Base-by-base conservation (phyloP, 2,888 invertebrate genomes). In the Gastracanthus pulcherrimus region DNA sequence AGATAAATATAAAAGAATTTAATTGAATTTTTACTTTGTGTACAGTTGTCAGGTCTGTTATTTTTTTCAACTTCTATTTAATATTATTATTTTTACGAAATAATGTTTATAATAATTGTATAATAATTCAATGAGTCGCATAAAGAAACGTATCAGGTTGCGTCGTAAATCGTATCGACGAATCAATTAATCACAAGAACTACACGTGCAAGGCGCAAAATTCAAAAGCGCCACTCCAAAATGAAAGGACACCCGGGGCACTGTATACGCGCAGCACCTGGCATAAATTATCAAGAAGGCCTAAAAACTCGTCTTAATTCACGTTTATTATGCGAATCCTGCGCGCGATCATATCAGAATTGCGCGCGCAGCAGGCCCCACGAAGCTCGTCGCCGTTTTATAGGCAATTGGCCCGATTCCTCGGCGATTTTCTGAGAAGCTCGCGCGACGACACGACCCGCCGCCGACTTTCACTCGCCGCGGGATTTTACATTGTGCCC, bases 381-480 rank as follows among this genome's bases (percentile, higher is more conserved):
- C n/a, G n/a, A 16, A n/a, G n/a, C 45, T 23, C 11, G 23, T 51
- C 19, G 51, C 23, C 51, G 51, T 51, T 23, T 3, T n/a, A n/a
- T 23, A n/a, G 55, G 55, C 55, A 55, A 55, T 55, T 55, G 55
- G 55, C 55, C 55, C 55, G 26, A 55, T 55, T 55, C 6, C 55
- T 26, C 13, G 55, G 26, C 11, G 26, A 55, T 55, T 55, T 55
- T 55, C 55, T 55, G 55, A 55, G 55, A 55, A 55, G 55, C 45
- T n/a, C n/a, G n/a, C n/a, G n/a, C n/a, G n/a, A n/a, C n/a, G n/a
- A n/a, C n/a, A n/a, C n/a, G n/a, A n/a, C 16, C 45, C 45, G n/a
- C 13, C 45, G n/a, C 16, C 26, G 26, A 23, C 55, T 55, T 55
- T 55, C 55, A 55, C 55, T 55, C 55, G 55, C 26, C 26, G 23